phyloP scores from a whole-genome alignment of 2,113 vertebrate genomes.

The Meles meles region DNA sequence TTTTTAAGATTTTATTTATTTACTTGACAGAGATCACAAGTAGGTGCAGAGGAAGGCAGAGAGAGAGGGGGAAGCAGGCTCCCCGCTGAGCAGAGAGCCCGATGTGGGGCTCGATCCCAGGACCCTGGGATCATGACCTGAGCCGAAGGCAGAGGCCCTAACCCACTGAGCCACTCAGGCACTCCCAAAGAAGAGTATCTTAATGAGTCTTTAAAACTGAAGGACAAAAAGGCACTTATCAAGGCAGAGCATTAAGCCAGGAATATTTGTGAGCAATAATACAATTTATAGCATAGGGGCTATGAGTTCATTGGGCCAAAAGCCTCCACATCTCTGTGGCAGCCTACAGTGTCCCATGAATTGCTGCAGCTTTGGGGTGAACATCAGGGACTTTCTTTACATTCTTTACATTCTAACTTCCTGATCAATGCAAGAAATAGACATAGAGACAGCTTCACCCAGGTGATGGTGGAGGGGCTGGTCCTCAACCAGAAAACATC shows the following conservation, averaged over 20 bases:
- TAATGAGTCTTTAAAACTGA: neutral
- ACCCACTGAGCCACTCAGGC: no score
- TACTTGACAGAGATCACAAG: no score
- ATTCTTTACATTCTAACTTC: neutral
- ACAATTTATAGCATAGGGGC: neutral
- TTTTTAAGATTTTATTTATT: no score
- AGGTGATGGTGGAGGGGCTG: neutral
- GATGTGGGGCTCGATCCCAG: no score
- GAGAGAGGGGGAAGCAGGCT: no score
- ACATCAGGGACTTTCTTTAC: neutral
- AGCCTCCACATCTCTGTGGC: neutral
- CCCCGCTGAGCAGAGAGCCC: no score
- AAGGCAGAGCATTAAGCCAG: neutral
- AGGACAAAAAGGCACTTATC: neutral
- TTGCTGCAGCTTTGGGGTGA: neutral
- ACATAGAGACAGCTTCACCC: neutral
- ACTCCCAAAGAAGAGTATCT: neutral
- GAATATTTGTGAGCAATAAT: neutral
- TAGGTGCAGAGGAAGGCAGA: no score
- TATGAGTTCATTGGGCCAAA: neutral
- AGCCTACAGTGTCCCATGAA: fast-evolving
- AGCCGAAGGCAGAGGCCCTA: no score
- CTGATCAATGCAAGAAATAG: neutral
- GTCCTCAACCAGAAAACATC: neutral
- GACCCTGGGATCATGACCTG: no score